Base-by-base conservation (phyloP, 2,797 vertebrate genomes). In the Megaceryle alcyon region DNA sequence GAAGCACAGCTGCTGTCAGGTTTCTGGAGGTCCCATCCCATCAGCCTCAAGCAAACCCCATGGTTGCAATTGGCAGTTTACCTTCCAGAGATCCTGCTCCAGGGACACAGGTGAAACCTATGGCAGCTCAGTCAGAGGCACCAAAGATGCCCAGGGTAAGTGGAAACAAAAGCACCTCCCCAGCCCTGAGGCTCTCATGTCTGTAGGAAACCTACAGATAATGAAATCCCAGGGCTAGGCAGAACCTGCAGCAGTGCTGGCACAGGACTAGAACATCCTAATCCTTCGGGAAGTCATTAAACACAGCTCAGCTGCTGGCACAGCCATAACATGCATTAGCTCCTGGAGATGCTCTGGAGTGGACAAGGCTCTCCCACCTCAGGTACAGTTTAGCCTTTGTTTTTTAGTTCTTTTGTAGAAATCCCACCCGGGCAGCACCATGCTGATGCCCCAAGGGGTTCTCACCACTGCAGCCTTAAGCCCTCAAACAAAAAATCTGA, bases 231-330 rank as follows among this genome's bases (percentile, higher is more conserved):
- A 82, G 14, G 66, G 83, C 88, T 53, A 72, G n/a, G 63, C 59
- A 84, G 29, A 92, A 83, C 83, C 54, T 18, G 12, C 54, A 73
- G 76, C 60, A 91, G 33, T 51, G 1, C 51, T 21, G 1, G 60
- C 60, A 82, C 26, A 68, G 23, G 61, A 83, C 63, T 60, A 70
- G 9, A 28, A 19, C 33, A 92, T 7, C 51, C 46, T 61, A 69
- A 76, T 90, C 95, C 86, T 69, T 20, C 31, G 91, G 86, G 95
- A 93, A 90, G 86, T 92, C 81, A 88, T 94, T 92, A 93, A 86
- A 79, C 41, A 75, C 73, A 79, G 41, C 64, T 18, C 28, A 3
- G 61, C 53, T 84, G 49, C 73, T 2, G 0, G 17, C 8, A 64
- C 6, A 2, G n/a, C 76, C n/a, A 56, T 28, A 48, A 51, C 3